phyloP scores from a whole-genome alignment of 2,888 invertebrate genomes.

The Drosophila kambysellisi region DNA sequence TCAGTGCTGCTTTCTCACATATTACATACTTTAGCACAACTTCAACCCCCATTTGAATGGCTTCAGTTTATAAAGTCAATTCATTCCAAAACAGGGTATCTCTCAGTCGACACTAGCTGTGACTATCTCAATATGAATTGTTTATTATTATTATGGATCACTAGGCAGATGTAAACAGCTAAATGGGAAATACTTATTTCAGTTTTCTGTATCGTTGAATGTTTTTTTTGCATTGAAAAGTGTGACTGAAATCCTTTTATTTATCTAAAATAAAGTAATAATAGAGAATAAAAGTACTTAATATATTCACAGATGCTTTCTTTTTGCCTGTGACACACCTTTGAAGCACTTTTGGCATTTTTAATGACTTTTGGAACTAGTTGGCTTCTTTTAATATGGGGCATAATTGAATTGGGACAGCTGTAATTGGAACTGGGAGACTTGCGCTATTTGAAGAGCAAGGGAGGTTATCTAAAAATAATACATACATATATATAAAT shows the following conservation, averaged over 20 bases:
- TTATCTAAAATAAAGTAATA: background rate
- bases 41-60: too few relatives aligned
- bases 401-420: constrained; percentile 1
- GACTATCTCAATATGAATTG: background rate
- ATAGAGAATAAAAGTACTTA: background rate
- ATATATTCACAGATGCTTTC: background rate
- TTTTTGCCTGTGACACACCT: background rate
- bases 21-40: too few relatives aligned
- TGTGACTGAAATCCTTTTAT: background rate
- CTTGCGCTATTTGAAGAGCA: background rate
- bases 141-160: constrained; percentile 3
- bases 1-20: too few relatives aligned
- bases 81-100: too few relatives aligned
- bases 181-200: background rate
- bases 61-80: too few relatives aligned
- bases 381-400: background rate
- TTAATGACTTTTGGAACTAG: background rate
- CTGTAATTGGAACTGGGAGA: background rate
- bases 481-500: background rate
- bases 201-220: background rate
- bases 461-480: constrained; percentile 27
- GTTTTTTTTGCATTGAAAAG: background rate
- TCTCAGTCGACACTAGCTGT: background rate
- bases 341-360: background rate
- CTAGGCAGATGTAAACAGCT: background rate